Conservation (phyloP, 1,140 invertebrate genomes). For the Drosophila nasuta region DNA sequence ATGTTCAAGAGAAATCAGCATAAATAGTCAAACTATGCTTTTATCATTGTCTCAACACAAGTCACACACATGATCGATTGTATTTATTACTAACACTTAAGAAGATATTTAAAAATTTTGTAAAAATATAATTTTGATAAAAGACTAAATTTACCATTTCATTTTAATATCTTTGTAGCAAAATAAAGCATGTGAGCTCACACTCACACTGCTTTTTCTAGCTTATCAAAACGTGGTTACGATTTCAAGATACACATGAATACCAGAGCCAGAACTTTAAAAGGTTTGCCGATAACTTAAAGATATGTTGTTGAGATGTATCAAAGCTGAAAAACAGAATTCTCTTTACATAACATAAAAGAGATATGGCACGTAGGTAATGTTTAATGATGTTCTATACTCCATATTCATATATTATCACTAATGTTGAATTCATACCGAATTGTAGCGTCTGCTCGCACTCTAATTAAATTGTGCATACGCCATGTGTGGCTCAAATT, state of each 20-base stretch:
- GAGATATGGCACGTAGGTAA: not conserved
- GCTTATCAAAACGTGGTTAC: not conserved
- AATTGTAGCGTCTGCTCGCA: conserved; percentile 4
- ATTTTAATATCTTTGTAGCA: too few relatives aligned
- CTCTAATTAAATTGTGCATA: conserved; percentile 59
- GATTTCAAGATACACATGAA: conserved; percentile 6
- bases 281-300: conserved; percentile 22
- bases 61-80: not conserved
- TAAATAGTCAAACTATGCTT: conserved; percentile 35
- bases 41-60: conserved; percentile 13
- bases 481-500: conserved; percentile 56
- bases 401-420: not conserved
- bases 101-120: too few relatives aligned
- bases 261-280: not conserved
- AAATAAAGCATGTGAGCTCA: not conserved
- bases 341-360: not conserved
- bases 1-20: conserved; percentile 38
- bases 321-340: not conserved
- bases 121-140: too few relatives aligned
- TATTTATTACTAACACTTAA: too few relatives aligned
- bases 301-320: not conserved
- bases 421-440: conserved; percentile 1
- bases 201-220: conserved; percentile 8
- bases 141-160: too few relatives aligned
- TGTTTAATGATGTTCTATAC: not conserved